Percentiles rank a stretch among this genome's conserved stretches.
phyloP scores from a whole-genome alignment of 2,113 vertebrate species.

The Saimiri boliviensis region DNA sequence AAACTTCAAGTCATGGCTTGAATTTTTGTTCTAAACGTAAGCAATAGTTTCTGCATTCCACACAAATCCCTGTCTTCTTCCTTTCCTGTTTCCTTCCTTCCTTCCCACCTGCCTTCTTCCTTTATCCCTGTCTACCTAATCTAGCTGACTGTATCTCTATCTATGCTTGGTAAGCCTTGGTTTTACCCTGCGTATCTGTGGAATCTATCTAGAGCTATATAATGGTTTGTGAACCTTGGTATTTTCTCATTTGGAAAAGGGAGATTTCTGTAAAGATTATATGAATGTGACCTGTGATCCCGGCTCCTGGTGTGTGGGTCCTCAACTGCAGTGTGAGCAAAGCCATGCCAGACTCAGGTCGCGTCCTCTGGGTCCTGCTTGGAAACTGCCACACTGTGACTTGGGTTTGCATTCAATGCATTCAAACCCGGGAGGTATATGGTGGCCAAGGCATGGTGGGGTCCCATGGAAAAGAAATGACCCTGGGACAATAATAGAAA shows the following conservation, averaged over 20 bases:
- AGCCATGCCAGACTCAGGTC: neutral
- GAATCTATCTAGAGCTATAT: no score
- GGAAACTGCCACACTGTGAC: fast-evolving
- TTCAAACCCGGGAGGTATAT: fast-evolving
- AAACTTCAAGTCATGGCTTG: neutral
- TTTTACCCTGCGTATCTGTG: neutral
- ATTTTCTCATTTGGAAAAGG: neutral
- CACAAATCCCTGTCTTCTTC: fast-evolving
- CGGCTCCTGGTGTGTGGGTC: fast-evolving
- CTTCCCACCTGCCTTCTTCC: neutral
- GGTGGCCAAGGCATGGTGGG: fast-evolving
- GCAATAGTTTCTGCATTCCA: neutral
- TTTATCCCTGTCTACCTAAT: fast-evolving
- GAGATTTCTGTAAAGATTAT: neutral
- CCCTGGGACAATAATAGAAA: neutral
- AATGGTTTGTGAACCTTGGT: no score
- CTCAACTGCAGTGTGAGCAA: fast-evolving
- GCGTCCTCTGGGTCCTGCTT: no score
- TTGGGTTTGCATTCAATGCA: neutral
- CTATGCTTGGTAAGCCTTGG: neutral
- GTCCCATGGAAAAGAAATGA: neutral
- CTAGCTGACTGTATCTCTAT: no score
- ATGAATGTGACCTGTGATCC: no score
- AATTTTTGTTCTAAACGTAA: neutral
- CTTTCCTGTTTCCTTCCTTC: fast-evolving